Evolutionary conservation across 53 echinoderm and acorn worm species (phyloP).

Genomic region (Stichopus horrens): DNA sequence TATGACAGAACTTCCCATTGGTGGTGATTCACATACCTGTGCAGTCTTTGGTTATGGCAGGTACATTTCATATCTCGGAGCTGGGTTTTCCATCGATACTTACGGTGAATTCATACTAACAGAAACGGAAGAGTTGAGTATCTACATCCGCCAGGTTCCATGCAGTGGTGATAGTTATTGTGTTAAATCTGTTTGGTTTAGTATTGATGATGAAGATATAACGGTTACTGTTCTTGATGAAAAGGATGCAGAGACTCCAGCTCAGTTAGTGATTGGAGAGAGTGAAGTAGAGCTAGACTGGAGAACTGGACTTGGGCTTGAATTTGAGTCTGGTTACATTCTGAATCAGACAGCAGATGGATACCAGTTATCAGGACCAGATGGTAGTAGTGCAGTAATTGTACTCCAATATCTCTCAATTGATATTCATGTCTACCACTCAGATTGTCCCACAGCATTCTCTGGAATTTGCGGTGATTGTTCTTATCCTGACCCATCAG

Average conservation of each 20-base stretch:
- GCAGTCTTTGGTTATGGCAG: conserved; percentile 74
- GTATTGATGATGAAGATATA: conserved; percentile 46
- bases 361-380: conserved; percentile 49
- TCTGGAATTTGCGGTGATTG: conserved; percentile 74
- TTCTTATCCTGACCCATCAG: conserved; percentile 51
- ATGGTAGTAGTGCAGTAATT: conserved; percentile 53
- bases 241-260: conserved; percentile 26
- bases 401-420: conserved; percentile 52
- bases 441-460: conserved; percentile 33
- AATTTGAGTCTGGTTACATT: conserved; percentile 55
- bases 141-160: conserved; percentile 73
- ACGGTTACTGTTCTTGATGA: conserved; percentile 32
- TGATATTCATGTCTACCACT: conserved; percentile 33
- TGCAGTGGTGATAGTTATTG: conserved; percentile 65
- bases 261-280: conserved; percentile 55
- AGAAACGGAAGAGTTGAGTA: conserved; percentile 38
- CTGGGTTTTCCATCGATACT: conserved; percentile 61
- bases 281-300: conserved; percentile 17
- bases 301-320: conserved; percentile 17
- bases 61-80: conserved; percentile 77
- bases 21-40: conserved; percentile 55
- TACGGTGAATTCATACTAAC: conserved; percentile 74
- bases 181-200: conserved; percentile 67
- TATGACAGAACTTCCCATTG: conserved; percentile 7
- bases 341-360: conserved; percentile 56